Base-by-base conservation (phyloP, 1,140 invertebrate genomes). In the Piezodorus guildinii region DNA sequence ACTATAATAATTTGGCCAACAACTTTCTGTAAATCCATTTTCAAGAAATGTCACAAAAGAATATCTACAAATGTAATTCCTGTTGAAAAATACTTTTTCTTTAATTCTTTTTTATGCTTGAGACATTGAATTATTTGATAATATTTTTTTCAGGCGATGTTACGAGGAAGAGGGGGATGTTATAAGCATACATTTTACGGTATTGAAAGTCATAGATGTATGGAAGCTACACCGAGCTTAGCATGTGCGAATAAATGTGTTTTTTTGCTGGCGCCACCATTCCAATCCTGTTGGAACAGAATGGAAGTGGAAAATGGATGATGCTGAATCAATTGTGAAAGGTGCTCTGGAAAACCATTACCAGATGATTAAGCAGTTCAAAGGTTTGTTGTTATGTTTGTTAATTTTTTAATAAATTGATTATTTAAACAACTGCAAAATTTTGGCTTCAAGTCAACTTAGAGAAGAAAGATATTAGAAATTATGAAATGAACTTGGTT, bases 201-300 rank as follows among this genome's bases (percentile, higher is more conserved):
- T 4, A 85, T 85, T 65, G 81, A 81, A 67, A 81, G 77, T 69
- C 82, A 84, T 69, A 74, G 80, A 25, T 84, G 83, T 66, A 83
- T 84, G 81, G 82, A 84, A 70, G 76, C 81, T 3, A 84, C 83
- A n/a, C 82, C 82, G 0, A 81, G 79, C 71, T 69, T 83, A 16
- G 83, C 83, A 3, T 85, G 83, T 76, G 83, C 83, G 25, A 85
- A 85, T 68, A 85, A 85, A 74, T 85, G 83, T 74, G 81, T 84
- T 14, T 85, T n/a, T 85, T 71, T 85, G 83, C 70, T 85, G 83
- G 83, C 74, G 82, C 64, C 82, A 84, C 73, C 82, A 84, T 70
- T 80, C 81, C n/a, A 85, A 85, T 73, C 83, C 83, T 21, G 83
- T 85, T 4, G 83, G 83, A n/a, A 85, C 83, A 46, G 81, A 83